Evolutionary conservation across 2,888 invertebrate species (phyloP).

Genomic region (Hydrotaea diabolus): DNA sequence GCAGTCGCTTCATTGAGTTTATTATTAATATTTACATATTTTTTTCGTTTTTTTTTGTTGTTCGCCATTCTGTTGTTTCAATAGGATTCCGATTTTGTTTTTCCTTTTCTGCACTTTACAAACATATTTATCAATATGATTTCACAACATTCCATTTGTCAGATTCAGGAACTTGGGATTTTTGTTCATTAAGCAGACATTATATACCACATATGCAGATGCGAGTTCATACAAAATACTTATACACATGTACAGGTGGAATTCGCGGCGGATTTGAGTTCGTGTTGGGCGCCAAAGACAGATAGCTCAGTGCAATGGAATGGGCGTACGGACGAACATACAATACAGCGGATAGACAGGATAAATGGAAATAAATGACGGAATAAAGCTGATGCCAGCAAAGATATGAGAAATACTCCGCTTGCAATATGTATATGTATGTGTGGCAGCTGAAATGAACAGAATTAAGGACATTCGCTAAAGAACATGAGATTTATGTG

Average conservation of each 20-base stretch:
- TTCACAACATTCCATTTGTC: conserved; percentile 55
- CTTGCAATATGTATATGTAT: too few relatives aligned
- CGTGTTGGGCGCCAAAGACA: neutral
- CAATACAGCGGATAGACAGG: neutral
- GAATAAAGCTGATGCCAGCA: neutral
- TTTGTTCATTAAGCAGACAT: conserved; percentile 21
- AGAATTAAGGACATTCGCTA: neutral
- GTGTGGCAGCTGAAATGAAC: neutral
- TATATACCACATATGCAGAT: neutral
- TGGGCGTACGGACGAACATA: neutral
- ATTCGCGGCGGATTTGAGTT: neutral
- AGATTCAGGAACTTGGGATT: conserved; percentile 42
- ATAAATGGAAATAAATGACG: conserved; percentile 11
- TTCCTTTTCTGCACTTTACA: neutral
- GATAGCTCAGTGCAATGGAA: neutral
- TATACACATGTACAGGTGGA: neutral
- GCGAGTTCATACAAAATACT: too few relatives aligned
- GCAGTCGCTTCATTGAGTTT: conserved; percentile 21
- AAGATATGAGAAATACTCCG: neutral
- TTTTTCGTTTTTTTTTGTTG: neutral
- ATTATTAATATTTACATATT: conserved; percentile 31
- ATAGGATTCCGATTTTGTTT: conserved; percentile 7
- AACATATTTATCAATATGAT: conserved; percentile 27
- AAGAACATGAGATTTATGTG: conserved; percentile 9
- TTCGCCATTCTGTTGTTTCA: neutral